Percentiles rank a stretch among this genome's conserved stretches.
Conservation (phyloP, 2,888 invertebrate species). For the Eupithecia inturbata region DNA sequence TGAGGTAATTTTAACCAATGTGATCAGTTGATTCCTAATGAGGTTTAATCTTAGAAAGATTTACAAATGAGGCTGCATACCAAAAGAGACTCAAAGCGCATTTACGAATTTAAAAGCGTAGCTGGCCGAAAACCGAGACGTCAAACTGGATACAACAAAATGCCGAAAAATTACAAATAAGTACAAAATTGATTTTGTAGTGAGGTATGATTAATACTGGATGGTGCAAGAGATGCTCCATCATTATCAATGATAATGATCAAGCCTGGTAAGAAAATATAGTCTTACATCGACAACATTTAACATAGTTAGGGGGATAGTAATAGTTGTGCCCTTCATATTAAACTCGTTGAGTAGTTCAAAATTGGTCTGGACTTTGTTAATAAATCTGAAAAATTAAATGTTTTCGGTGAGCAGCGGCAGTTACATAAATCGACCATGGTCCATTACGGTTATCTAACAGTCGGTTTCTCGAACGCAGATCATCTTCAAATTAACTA, state of each 20-base stretch:
- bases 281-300: constrained; percentile 61
- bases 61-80: background rate
- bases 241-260: background rate
- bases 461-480: too few relatives aligned
- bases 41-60: background rate
- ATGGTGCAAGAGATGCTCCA: background rate
- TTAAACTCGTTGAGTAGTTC: constrained; percentile 63
- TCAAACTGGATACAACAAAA: background rate
- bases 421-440: background rate
- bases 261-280: background rate
- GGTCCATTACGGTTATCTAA: too few relatives aligned
- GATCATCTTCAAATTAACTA: too few relatives aligned
- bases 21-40: background rate
- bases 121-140: background rate
- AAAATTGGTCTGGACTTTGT: constrained; percentile 53
- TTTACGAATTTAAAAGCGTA: background rate
- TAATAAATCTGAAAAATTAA: constrained; percentile 57
- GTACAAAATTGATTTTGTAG: too few relatives aligned
- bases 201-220: background rate
- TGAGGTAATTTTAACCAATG: background rate
- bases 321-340: constrained; percentile 66
- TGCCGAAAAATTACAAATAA: background rate
- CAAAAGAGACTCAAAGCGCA: background rate
- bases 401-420: background rate
- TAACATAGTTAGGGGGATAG: constrained; percentile 65